Percentiles rank a stretch among this genome's conserved stretches.
phyloP scores from a whole-genome alignment of 2,113 vertebrate species.

The Xenus cinereus region DNA sequence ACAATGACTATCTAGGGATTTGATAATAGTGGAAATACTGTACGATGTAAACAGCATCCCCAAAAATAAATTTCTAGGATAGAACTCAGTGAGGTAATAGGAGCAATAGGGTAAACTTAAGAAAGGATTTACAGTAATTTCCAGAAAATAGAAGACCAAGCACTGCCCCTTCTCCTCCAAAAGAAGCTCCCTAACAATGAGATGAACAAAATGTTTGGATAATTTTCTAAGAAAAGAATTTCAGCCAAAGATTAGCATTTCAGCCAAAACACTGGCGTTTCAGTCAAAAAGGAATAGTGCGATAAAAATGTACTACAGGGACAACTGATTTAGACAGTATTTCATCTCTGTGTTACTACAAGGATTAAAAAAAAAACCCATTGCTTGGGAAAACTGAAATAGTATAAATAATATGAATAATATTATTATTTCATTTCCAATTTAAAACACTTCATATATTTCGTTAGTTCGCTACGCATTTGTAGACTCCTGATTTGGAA shows the following conservation, averaged over 20 bases:
- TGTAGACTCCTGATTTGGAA: background rate
- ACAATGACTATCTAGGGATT: background rate
- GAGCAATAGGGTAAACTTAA: background rate
- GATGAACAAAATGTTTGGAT: background rate
- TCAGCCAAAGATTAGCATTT: background rate
- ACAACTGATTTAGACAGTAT: background rate
- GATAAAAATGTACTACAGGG: background rate
- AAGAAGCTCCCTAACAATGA: background rate
- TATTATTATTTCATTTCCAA: background rate
- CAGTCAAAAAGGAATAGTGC: background rate
- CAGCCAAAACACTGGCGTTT: background rate
- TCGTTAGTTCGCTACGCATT: background rate
- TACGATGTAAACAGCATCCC: background rate
- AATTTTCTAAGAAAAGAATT: background rate
- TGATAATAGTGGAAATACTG: background rate
- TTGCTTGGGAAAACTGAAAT: background rate
- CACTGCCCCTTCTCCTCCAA: background rate
- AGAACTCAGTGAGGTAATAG: background rate
- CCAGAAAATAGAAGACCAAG: background rate
- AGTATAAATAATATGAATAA: too few relatives aligned
- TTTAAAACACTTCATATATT: background rate
- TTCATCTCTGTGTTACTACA: background rate
- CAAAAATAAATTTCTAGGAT: background rate
- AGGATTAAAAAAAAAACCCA: rapidly evolving
- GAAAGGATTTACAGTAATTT: background rate